These are phyloP conservation scores for Drosophila lacertosa DNA, from an alignment of 1,140 invertebrate species.

Conservation along the genomic window DNA sequence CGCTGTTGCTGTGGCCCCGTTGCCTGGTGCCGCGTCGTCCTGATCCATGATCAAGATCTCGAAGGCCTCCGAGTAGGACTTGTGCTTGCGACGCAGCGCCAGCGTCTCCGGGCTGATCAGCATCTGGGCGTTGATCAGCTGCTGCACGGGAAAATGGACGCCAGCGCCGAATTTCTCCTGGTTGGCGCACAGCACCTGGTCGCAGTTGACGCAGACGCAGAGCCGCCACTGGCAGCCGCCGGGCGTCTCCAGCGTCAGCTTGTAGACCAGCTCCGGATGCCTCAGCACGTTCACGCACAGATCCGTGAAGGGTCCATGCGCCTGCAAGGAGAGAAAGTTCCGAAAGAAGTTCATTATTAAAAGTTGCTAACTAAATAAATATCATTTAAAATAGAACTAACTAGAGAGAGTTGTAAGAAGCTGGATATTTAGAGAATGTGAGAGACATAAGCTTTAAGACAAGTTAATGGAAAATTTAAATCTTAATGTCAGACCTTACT, in stretches of 20 bases:
- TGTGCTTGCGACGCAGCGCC: constrained; percentile 47
- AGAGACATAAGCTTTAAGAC: too few species aligned
- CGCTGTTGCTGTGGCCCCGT: not conserved
- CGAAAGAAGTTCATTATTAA: not conserved
- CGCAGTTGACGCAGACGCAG: constrained; percentile 72
- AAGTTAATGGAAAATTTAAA: too few species aligned
- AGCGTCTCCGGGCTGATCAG: constrained; percentile 68
- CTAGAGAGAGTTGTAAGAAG: too few species aligned
- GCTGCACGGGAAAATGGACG: too few species aligned
- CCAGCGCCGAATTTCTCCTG: constrained; percentile 32
- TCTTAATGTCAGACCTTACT: too few species aligned
- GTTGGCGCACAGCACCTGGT: constrained; percentile 67
- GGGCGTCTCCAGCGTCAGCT: constrained; percentile 51
- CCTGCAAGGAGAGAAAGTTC: constrained; percentile 38
- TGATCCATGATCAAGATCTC: constrained; percentile 66
- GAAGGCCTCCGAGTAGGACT: constrained; percentile 72
- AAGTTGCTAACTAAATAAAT: too few species aligned
- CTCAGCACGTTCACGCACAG: constrained; percentile 56
- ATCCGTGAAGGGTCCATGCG: constrained; percentile 72
- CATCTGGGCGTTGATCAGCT: constrained; percentile 68
- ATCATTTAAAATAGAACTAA: too few species aligned
- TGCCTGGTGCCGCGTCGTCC: constrained; percentile 5
- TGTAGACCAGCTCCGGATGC: constrained; percentile 57
- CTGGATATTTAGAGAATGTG: too few species aligned
- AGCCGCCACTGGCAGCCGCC: constrained; percentile 54